Evolutionary conservation across 2,797 vertebrate species (phyloP).

Genomic region (Galagoides demidoff): DNA sequence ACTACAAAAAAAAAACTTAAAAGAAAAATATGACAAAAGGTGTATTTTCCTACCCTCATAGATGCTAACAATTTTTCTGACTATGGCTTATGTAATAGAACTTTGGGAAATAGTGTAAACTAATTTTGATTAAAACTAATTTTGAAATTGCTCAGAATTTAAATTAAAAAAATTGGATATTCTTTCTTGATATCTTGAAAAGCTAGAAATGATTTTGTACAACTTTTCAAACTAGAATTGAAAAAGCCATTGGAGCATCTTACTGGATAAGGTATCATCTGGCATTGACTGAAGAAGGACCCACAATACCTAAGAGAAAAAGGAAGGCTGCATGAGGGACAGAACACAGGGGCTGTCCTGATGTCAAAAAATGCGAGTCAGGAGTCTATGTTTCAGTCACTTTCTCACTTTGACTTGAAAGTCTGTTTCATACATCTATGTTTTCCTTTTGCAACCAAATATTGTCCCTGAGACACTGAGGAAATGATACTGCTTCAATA

Average conservation of each 20-base stretch:
- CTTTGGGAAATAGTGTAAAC: background rate
- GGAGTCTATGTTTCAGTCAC: background rate
- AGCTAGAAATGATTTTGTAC: slow-evolving; percentile 9
- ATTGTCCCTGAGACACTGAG: background rate
- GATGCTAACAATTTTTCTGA: slow-evolving; percentile 5
- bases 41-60: background rate
- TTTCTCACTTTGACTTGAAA: background rate
- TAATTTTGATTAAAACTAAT: too few species aligned
- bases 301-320: background rate
- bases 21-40: background rate
- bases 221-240: slow-evolving; percentile 23
- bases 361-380: background rate
- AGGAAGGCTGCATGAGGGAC: background rate
- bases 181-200: slow-evolving; percentile 29
- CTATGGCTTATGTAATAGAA: background rate
- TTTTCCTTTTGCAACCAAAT: background rate
- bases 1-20: slow-evolving; percentile 14
- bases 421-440: background rate
- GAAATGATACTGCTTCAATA: background rate
- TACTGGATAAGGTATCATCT: fast-evolving
- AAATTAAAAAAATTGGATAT: slow-evolving; percentile 32
- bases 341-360: background rate
- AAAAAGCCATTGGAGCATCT: background rate
- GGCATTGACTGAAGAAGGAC: background rate
- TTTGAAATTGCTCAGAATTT: background rate